Base-by-base conservation (phyloP, 2,888 invertebrate species). In the Chironomus tentans region DNA sequence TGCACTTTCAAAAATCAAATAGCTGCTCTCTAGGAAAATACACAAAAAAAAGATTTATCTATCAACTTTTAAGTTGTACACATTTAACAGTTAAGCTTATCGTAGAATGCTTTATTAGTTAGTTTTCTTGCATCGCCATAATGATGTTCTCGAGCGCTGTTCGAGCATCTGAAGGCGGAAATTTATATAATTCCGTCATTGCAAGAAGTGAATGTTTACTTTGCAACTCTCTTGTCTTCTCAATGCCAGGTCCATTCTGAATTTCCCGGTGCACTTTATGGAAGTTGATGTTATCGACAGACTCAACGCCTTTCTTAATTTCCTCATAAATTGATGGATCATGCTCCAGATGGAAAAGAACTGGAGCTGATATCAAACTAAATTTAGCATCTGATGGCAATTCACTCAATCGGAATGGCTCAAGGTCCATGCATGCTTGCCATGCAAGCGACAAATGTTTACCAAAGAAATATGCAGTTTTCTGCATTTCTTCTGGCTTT, bases 391-490 rank as follows among this genome's bases (percentile, higher is more conserved):
- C 62, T 46, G 24, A 81, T 48, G 77, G 70, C n/a, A 83, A 77
- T 4, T 80, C 81, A 50, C 79, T 79, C 13, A 79, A 79, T 78
- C 84, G 83, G 78, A 93, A 94, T 2, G 92, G 90, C 80, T 92
- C 92, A 18, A 92, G 85, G 82, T 94, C 94, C 0, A 89, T 81
- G 80, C 87, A 87, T 0, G 93, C 93, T 85, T 97, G 96, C 92
- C 95, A 95, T 0, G 95, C 95, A 24, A 95, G 85, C 0, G 95
- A 95, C 75, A 96, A 85, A 85, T 96, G 94, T 81, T 94, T 92
- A 7, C 96, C 97, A 86, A 97, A 96, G 21, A 92, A 87, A 82
- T 92, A 94, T 0, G 94, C 97, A 82, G 91, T 87, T 61, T 90
- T 88, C 82, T 96, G 95, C 78, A 93, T 83, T 18, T 89, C 87